These are phyloP conservation scores for Hystrix cristata DNA, from an alignment of 2,113 vertebrate species.

Conservation along the genomic window DNA sequence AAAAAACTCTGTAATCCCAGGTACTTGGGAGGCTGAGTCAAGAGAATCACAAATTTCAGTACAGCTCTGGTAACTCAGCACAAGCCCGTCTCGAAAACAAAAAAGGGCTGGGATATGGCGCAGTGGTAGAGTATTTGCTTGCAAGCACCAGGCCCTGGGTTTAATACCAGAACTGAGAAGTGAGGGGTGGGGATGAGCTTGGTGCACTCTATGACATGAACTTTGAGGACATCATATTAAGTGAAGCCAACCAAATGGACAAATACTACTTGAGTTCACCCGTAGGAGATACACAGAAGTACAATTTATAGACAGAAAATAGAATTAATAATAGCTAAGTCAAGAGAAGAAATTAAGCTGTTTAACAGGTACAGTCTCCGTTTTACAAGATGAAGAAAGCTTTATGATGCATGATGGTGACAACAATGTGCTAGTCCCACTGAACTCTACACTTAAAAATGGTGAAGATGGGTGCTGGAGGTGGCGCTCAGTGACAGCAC, in stretches of 20 bases:
- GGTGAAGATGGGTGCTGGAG: neutral
- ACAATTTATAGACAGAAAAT: neutral
- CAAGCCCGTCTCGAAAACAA: neutral
- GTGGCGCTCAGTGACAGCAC: neutral
- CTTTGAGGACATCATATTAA: neutral
- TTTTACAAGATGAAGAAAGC: conserved; percentile 7
- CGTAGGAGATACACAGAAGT: neutral
- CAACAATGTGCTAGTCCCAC: neutral
- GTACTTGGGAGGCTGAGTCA: neutral
- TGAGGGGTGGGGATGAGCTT: neutral
- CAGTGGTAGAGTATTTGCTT: neutral
- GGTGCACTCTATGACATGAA: neutral
- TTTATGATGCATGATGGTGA: neutral
- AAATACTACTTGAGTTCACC: neutral
- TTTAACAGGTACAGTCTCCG: neutral
- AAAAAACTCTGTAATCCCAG: neutral
- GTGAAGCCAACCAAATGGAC: neutral
- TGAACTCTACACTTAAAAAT: neutral
- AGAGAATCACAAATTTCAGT: neutral
- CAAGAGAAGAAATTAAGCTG: neutral
- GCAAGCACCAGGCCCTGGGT: neutral
- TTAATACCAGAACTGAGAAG: neutral
- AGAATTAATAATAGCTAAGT: neutral
- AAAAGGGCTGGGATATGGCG: neutral
- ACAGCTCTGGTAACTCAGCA: neutral